Percentiles rank a stretch among this genome's conserved stretches.
These are phyloP conservation scores for Kryphioiulus occultus DNA, from an alignment of 2,888 invertebrate genomes.

Conservation along the genomic window DNA sequence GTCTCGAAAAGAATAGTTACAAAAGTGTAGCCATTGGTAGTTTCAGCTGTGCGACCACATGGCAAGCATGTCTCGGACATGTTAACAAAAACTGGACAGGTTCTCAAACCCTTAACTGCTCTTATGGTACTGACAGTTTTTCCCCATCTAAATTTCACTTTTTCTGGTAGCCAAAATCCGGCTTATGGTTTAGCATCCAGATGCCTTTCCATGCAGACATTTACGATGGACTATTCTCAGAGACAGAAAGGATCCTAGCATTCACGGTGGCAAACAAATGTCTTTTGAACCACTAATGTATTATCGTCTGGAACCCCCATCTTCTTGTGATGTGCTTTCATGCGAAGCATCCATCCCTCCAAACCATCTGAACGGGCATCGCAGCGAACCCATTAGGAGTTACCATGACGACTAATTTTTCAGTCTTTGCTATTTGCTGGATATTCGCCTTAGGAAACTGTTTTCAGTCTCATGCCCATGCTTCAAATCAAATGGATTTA, in stretches of 20 bases:
- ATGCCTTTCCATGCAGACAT: not conserved
- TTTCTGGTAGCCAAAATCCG: not conserved
- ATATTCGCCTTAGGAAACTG: not conserved
- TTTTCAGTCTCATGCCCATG: not conserved
- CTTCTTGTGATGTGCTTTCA: not conserved
- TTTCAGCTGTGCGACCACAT: too few species aligned
- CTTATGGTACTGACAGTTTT: not conserved
- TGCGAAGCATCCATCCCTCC: not conserved
- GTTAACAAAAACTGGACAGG: too few species aligned
- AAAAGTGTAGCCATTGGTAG: too few species aligned
- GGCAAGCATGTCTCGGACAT: too few species aligned
- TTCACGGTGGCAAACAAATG: conserved; percentile 2
- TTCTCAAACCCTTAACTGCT: too few species aligned
- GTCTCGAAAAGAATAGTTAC: too few species aligned
- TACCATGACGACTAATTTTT: conserved; percentile 21
- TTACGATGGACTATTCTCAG: not conserved
- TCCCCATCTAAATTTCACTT: not conserved
- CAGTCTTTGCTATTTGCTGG: not conserved
- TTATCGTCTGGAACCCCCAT: conserved; percentile 17
- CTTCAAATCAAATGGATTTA: too few species aligned
- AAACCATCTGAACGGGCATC: not conserved
- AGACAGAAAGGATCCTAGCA: not conserved
- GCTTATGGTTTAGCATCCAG: not conserved
- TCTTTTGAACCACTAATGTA: conserved; percentile 2
- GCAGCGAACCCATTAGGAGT: not conserved